Conservation (phyloP, 1,140 invertebrate genomes). For the Potamilus streckersoni region DNA sequence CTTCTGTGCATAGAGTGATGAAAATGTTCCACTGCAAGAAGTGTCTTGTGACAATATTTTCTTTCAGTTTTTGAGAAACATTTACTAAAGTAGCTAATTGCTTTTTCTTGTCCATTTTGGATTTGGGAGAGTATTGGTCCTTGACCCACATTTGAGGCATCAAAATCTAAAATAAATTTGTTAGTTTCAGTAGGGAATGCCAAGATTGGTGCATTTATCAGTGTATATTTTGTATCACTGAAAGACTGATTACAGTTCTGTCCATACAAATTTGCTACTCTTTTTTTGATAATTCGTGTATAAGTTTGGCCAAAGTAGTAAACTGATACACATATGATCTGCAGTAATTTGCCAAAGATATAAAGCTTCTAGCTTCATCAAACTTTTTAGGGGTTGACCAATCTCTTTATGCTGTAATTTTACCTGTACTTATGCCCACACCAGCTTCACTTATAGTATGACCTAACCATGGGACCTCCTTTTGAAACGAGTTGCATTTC, state of each 20-base stretch:
- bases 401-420: no score
- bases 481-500: no score
- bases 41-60: conserved; percentile 66
- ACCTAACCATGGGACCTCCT: no score
- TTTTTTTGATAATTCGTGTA: conserved; percentile 3
- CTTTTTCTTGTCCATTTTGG: conserved; percentile 33
- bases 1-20: no score
- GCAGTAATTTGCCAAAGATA: no score
- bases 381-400: no score
- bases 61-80: conserved; percentile 58
- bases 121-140: conserved; percentile 33
- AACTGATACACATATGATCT: no score
- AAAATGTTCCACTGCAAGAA: conserved; percentile 45
- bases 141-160: conserved; percentile 63
- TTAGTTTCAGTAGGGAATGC: conserved; percentile 46
- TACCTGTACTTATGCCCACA: no score
- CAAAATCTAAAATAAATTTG: conserved; percentile 61
- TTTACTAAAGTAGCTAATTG: conserved; percentile 38
- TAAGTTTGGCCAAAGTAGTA: not conserved
- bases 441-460: no score
- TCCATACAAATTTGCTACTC: conserved; percentile 5
- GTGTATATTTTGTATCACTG: conserved; percentile 35
- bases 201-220: conserved; percentile 41
- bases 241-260: not conserved
- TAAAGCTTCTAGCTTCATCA: no score